A percentile compares a stretch with the other conserved stretches of the same genome.
These are phyloP conservation scores for Synanthedon tipuliformis DNA, from an alignment of 2,888 invertebrate genomes.

Conservation along the genomic window DNA sequence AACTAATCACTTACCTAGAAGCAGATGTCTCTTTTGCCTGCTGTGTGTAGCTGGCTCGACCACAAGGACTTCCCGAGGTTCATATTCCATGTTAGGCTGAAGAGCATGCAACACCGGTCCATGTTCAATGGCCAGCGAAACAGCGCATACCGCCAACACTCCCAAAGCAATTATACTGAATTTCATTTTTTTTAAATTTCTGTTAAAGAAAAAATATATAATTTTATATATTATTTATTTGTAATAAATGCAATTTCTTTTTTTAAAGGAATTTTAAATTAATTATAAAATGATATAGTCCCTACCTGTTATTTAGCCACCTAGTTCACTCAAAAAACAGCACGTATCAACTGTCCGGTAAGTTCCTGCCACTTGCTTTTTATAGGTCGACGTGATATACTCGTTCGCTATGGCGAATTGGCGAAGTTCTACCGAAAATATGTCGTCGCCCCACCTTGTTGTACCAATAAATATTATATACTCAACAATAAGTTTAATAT, in stretches of 20 bases:
- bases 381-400: constrained; percentile 47
- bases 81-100: constrained; percentile 15
- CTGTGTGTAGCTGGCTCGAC: constrained; percentile 10
- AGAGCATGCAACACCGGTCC: constrained; percentile 29
- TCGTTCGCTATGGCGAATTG: constrained; percentile 3
- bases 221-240: neutral
- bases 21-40: constrained; percentile 40
- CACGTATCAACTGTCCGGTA: constrained; percentile 35
- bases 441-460: constrained; percentile 30
- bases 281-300: too few relatives aligned
- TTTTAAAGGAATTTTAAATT: too few relatives aligned
- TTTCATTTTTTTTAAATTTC: constrained; percentile 19
- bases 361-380: constrained; percentile 45
- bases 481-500: constrained; percentile 25
- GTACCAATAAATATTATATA: constrained; percentile 12
- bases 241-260: too few relatives aligned
- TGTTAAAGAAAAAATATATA: neutral
- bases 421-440: constrained; percentile 14
- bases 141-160: constrained; percentile 35
- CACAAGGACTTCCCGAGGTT: constrained; percentile 10
- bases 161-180: constrained; percentile 26
- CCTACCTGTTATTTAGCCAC: constrained; percentile 38
- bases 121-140: constrained; percentile 27
- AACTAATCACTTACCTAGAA: constrained; percentile 32
- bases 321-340: constrained; percentile 38